Evolutionary conservation across 23 tunicate species (phyloP).

Genomic region (Diplosoma virens): DNA sequence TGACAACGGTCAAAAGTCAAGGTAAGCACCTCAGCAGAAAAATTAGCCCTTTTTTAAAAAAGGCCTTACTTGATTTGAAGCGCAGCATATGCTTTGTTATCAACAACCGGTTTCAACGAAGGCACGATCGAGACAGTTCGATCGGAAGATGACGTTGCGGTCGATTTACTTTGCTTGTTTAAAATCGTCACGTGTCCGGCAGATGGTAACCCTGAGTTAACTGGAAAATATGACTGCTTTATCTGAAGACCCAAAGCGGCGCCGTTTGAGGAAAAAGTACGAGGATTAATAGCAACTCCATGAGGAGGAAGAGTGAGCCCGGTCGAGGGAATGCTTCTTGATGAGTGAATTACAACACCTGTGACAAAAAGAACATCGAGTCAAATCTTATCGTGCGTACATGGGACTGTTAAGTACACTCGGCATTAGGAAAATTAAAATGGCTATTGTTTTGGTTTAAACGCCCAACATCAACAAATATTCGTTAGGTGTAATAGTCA

Average conservation of each 20-base stretch:
- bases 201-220: background rate
- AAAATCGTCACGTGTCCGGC: background rate
- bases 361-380: background rate
- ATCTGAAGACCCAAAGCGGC: background rate
- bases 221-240: background rate
- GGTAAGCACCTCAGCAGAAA: too few relatives aligned
- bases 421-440: too few relatives aligned
- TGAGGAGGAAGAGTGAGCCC: background rate
- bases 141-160: background rate
- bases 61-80: constrained; percentile 38
- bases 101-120: constrained; percentile 31
- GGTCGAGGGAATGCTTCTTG: background rate
- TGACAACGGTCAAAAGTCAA: too few relatives aligned
- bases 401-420: too few relatives aligned
- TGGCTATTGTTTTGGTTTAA: too few relatives aligned
- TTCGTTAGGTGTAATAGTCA: too few relatives aligned
- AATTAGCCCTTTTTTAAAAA: too few relatives aligned
- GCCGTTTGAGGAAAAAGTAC: background rate
- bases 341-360: background rate
- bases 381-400: too few relatives aligned
- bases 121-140: constrained; percentile 13
- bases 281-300: background rate
- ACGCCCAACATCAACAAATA: too few relatives aligned
- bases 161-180: background rate
- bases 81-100: constrained; percentile 25